phyloP scores from a whole-genome alignment of 2,888 invertebrate genomes.

The Tortricodes alternella region DNA sequence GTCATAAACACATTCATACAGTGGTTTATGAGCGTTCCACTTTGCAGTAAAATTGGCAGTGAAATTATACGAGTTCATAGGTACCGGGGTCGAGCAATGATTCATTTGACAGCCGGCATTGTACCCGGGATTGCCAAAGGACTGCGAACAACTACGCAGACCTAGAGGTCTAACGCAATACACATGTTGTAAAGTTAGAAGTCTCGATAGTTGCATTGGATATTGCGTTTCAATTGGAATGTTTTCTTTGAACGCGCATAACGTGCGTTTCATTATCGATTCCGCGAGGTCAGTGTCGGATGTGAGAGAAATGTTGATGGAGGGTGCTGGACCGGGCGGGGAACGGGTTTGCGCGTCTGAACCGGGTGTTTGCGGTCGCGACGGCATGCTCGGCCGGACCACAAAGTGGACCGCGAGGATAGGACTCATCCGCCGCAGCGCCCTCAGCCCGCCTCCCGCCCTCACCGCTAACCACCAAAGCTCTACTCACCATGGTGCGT shows the following conservation, averaged over 20 bases:
- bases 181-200: neutral
- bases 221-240: conserved; percentile 31
- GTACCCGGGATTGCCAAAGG: conserved; percentile 19
- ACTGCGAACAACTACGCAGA: conserved; percentile 28
- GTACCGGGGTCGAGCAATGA: conserved; percentile 49
- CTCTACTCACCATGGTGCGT: conserved; percentile 51
- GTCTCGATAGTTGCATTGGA: conserved; percentile 1
- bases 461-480: conserved; percentile 48
- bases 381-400: conserved; percentile 62
- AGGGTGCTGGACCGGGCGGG: conserved; percentile 36
- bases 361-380: conserved; percentile 70
- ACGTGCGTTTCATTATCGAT: conserved; percentile 42
- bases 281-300: conserved; percentile 39
- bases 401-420: conserved; percentile 67
- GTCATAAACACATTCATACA: conserved; percentile 31
- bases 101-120: conserved; percentile 43
- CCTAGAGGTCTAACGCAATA: conserved; percentile 13
- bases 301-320: conserved; percentile 48
- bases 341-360: conserved; percentile 67
- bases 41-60: conserved; percentile 62
- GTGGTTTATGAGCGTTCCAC: conserved; percentile 58
- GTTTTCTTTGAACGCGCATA: conserved; percentile 38
- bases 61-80: conserved; percentile 41
- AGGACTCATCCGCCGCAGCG: conserved; percentile 41
- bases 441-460: conserved; percentile 29